Evolutionary conservation across 2,888 invertebrate genomes (phyloP), one percentile per base, ranked within the genome.

Genomic region (Bhutanitis thaidina): DNA sequence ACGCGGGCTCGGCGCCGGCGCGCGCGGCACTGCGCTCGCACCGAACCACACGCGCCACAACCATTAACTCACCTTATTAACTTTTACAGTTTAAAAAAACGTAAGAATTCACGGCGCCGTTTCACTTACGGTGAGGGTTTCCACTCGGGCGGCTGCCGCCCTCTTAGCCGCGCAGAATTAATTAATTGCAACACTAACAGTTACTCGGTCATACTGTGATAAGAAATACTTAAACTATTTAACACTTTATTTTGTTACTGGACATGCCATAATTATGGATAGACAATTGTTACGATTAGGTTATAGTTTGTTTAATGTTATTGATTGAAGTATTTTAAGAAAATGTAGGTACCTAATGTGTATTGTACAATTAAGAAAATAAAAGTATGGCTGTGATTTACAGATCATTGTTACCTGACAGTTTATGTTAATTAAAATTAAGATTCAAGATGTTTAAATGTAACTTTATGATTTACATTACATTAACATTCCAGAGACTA

Each of bases 11-110:
- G 56, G 52, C 57, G 53, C 54, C 57, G 49, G 44, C 50, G 47
- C 55, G 40, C 49, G 57, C 47, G 14, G 45, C 46, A 25, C 56
- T 54, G 58, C 46, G 52, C 30, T 30, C 58, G 74, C 75, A 78
- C 69, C 68, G 74, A 74, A 30, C 30, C 34, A 12, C 34, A 34
- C 34, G n/a, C 75, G 72, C 75, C 71, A 65, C 55, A 71, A 71
- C 75, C 72, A 79, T 80, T 81, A 77, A 60, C 59, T 60, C 68
- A 61, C 65, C 65, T 79, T 74, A 77, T 80, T 79, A 77, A 77
- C 77, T 79, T 83, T 83, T 82, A 84, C 86, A 74, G 78, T 79
- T 59, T 16, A 10, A 64, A 77, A 77, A 80, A 75, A 70, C 69
- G 70, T 65, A 57, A 59, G 59, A 62, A 60, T 55, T 58, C 50